phyloP scores from a whole-genome alignment of 2,797 vertebrate species.

The Lophotriccus pileatus region DNA sequence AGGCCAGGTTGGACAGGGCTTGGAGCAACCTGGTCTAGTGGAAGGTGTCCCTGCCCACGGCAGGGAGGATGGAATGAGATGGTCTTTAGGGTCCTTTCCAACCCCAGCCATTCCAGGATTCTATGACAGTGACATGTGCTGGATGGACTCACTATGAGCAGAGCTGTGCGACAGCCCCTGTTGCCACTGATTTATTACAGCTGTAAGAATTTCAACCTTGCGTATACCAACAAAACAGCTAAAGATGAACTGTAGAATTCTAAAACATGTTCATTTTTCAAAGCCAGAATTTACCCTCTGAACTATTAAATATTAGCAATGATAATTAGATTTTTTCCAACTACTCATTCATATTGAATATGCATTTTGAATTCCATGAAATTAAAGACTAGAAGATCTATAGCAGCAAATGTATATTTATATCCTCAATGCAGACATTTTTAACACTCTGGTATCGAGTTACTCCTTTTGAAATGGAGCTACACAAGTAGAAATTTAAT shows the following conservation, averaged over 20 bases:
- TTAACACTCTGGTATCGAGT: not conserved
- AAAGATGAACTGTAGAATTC: not conserved
- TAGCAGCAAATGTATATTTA: not conserved
- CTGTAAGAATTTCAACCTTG: not conserved
- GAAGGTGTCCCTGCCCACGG: not conserved
- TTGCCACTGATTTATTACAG: not conserved
- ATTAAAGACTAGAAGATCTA: not conserved
- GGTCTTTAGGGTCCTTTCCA: not conserved
- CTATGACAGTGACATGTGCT: not conserved
- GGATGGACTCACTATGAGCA: not conserved
- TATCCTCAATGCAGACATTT: not conserved
- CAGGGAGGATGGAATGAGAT: not conserved
- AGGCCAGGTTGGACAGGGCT: accelerated
- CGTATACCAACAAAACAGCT: not conserved
- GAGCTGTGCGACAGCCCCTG: not conserved
- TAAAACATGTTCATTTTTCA: not conserved
- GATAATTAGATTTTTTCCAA: not conserved
- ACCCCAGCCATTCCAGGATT: not conserved
- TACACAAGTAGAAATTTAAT: not conserved
- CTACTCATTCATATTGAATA: not conserved
- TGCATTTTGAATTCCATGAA: not conserved
- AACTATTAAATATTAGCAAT: not conserved
- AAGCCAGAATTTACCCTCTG: not conserved
- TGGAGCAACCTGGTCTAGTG: not conserved
- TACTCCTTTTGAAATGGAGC: not conserved